Percentiles rank a stretch among this genome's conserved stretches.
phyloP scores from a whole-genome alignment of 2,888 invertebrate genomes.

The Spilosoma lubricipeda region DNA sequence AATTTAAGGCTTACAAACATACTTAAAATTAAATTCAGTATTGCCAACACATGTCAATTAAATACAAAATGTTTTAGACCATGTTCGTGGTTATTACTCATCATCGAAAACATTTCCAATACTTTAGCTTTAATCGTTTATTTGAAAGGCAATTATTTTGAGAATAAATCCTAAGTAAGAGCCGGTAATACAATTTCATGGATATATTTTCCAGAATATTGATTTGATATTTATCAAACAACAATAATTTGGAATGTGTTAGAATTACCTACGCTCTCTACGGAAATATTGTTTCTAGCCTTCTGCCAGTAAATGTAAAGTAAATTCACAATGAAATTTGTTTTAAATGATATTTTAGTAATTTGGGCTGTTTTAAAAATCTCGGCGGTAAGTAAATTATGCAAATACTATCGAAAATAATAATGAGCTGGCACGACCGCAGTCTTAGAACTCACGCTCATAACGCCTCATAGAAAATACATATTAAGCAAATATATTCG shows the following conservation, averaged over 20 bases:
- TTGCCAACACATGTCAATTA: neutral
- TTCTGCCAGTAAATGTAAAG: slow-evolving; percentile 8
- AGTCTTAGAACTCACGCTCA: too few relatives aligned
- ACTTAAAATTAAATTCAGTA: neutral
- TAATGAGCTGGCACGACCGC: too few relatives aligned
- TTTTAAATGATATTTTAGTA: slow-evolving; percentile 34
- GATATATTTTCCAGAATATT: slow-evolving; percentile 31
- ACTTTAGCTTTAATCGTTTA: slow-evolving; percentile 3
- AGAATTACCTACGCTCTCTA: slow-evolving; percentile 33
- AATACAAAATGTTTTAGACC: neutral
- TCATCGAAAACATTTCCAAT: neutral
- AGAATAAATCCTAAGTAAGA: neutral
- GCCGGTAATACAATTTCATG: slow-evolving; percentile 38
- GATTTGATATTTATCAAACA: slow-evolving; percentile 39
- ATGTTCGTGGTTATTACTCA: neutral
- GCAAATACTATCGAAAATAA: neutral
- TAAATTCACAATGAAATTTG: slow-evolving; percentile 34
- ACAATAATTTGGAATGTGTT: slow-evolving; percentile 42
- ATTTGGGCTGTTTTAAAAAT: slow-evolving; percentile 24
- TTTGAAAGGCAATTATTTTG: slow-evolving; percentile 6
- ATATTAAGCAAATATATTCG: too few relatives aligned
- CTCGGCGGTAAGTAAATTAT: slow-evolving; percentile 32
- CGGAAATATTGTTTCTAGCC: slow-evolving; percentile 1
- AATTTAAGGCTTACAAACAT: neutral
- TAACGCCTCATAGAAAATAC: too few relatives aligned